Evolutionary conservation across 1,140 invertebrate genomes (phyloP).

Genomic region (Gonioctena quinquepunctata): DNA sequence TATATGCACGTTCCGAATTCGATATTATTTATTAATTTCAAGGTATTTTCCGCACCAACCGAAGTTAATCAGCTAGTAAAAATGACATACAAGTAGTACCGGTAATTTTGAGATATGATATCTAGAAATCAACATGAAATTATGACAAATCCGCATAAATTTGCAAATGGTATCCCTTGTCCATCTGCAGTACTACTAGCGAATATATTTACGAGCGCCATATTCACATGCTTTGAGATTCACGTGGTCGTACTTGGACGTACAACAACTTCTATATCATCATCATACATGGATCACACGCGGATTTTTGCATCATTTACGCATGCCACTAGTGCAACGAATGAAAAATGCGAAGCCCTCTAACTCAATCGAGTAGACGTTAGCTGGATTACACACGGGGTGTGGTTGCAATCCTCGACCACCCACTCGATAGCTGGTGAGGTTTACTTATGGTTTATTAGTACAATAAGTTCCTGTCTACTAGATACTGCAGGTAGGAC

Average conservation of each 20-base stretch:
- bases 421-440: constrained; percentile 10
- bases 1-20: no score
- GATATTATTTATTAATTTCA: no score
- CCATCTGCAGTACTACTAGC: no score
- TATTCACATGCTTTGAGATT: no score
- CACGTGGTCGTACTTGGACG: not conserved
- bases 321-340: not conserved
- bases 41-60: no score
- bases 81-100: no score
- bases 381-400: constrained; percentile 15
- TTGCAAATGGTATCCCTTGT: no score
- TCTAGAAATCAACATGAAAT: no score
- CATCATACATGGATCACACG: not conserved
- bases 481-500: constrained; percentile 15
- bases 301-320: not conserved
- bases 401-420: constrained; percentile 12
- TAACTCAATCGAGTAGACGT: constrained; percentile 9
- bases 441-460: constrained; percentile 19
- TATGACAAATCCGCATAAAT: no score
- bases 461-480: constrained; percentile 16
- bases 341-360: not conserved
- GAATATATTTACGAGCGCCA: no score
- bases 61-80: no score
- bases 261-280: not conserved
- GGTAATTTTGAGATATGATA: no score